Percentiles rank a stretch among this genome's conserved stretches.
These are phyloP conservation scores for Drosophila lowei DNA, from an alignment of 1,140 invertebrate genomes.

Conservation along the genomic window DNA sequence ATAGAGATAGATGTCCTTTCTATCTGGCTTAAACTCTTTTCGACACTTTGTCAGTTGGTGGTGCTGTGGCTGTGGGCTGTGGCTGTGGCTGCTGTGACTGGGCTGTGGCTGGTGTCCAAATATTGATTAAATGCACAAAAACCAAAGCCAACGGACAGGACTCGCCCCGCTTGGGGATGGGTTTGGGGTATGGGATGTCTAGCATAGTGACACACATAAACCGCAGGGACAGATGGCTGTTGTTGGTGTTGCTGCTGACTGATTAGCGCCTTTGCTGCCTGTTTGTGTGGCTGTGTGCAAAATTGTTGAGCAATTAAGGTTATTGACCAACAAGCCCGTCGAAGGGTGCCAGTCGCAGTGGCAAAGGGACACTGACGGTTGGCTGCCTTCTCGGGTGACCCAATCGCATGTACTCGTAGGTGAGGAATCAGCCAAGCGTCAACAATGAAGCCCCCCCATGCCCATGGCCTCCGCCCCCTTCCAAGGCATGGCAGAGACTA, in stretches of 20 bases:
- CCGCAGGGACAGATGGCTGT: conserved; percentile 18
- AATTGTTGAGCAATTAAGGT: conserved; percentile 79
- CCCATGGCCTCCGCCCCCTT: too few relatives aligned
- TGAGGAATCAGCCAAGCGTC: conserved; percentile 40
- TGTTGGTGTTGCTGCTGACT: conserved; percentile 44
- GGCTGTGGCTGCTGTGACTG: conserved; percentile 5
- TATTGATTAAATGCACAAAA: conserved; percentile 64
- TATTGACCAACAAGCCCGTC: conserved; percentile 60
- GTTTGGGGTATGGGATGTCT: neutral
- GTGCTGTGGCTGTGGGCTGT: neutral
- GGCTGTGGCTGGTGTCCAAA: conserved; percentile 24
- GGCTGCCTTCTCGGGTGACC: conserved; percentile 49
- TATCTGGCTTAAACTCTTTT: conserved; percentile 17
- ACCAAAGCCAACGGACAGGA: conserved; percentile 46
- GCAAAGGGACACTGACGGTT: neutral
- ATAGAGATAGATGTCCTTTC: neutral
- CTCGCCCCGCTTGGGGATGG: neutral
- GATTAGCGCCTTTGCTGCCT: conserved; percentile 50
- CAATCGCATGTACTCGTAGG: conserved; percentile 19
- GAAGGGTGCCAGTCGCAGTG: conserved; percentile 8
- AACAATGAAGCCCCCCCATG: conserved; percentile 29
- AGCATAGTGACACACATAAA: conserved; percentile 57
- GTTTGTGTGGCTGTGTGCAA: conserved; percentile 24
- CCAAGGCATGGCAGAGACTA: too few relatives aligned
- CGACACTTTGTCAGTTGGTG: conserved; percentile 31